Evolutionary conservation across 2,888 invertebrate genomes (phyloP), one percentile per base, ranked within the genome.

Genomic region (Drosophila pegasa): DNA sequence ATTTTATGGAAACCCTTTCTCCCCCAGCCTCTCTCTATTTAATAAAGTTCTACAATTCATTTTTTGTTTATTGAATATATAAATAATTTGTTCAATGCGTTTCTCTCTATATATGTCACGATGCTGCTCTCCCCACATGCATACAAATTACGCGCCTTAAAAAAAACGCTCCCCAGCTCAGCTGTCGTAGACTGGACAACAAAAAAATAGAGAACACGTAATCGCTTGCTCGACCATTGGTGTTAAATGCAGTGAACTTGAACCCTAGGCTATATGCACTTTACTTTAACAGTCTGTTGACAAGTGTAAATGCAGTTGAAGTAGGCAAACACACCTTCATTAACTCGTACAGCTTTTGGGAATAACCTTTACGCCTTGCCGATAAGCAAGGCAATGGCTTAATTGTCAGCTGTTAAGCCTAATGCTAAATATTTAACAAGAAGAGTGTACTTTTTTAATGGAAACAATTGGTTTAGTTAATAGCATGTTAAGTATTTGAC

Each of bases 1-100:
- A 57, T 29, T 25, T 14, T 40, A 52, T n/a, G 37, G 37, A 50
- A 51, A 7, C 40, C 61, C 64, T 38, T 47, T 47, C 31, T n/a
- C 43, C 22, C 18, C 31, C n/a, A 12, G 56, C 31, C 43, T 68
- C 45, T 68, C 45, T 63, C 61, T 61, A 62, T 64, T 57, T 68
- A 77, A 87, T 84, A 81, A 87, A 84, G 71, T 77, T 81, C 52
- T 66, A 66, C 66, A 47, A 58, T 54, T 66, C 51, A 62, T 31
- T 40, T 59, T 65, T 63, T n/a, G n/a, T n/a, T 68, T 61, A 78
- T 77, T 78, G 41, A 64, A 67, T 59, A 56, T 40, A 37, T 52
- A 14, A 38, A 3, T 29, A 29, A 0, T 50, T 29, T 35, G 22
- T 55, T 61, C 35, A 37, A 40, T 55, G 55, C 45, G 45, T 50